Percentiles rank a stretch among this genome's conserved stretches.
Conservation (phyloP, 1,140 invertebrate species). For the Drosophila trapezifrons region DNA sequence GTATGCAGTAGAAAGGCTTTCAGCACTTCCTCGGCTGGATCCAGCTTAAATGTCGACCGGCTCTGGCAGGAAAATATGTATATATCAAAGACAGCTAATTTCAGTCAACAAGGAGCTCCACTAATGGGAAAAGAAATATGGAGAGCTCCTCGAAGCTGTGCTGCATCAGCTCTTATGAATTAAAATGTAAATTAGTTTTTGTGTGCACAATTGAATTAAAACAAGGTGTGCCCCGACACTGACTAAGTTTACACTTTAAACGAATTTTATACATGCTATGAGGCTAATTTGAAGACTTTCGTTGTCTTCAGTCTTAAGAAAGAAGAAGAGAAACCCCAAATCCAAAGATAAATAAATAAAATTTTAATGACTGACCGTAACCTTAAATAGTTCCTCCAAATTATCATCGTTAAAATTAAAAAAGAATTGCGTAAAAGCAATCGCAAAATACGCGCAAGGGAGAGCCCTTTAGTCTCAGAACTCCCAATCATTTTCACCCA, state of each 20-base stretch:
- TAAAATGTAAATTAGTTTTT: constrained; percentile 10
- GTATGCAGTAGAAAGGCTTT: constrained; percentile 12
- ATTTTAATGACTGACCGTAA: neutral
- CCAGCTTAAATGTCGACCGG: neutral
- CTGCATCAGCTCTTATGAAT: constrained; percentile 2
- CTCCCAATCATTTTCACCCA: neutral
- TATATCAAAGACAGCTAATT: constrained; percentile 7
- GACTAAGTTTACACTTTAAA: neutral
- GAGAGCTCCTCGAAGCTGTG: neutral
- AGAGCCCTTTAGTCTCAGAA: constrained; percentile 6
- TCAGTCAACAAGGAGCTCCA: constrained; percentile 10
- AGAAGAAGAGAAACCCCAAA: too few relatives aligned
- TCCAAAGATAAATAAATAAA: neutral
- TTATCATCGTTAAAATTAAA: constrained; percentile 57
- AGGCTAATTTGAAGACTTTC: too few relatives aligned
- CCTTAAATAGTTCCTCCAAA: constrained; percentile 26
- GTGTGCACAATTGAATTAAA: neutral
- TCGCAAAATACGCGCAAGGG: constrained; percentile 46
- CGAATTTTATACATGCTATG: neutral
- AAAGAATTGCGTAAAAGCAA: constrained; percentile 59
- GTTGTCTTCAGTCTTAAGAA: neutral
- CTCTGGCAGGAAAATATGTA: neutral
- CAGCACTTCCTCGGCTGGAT: neutral
- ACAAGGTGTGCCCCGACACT: neutral
- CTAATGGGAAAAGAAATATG: neutral